These are phyloP conservation scores for Cyprinodon tularosa DNA, from an alignment of 2,113 vertebrate species.

Conservation along the genomic window DNA sequence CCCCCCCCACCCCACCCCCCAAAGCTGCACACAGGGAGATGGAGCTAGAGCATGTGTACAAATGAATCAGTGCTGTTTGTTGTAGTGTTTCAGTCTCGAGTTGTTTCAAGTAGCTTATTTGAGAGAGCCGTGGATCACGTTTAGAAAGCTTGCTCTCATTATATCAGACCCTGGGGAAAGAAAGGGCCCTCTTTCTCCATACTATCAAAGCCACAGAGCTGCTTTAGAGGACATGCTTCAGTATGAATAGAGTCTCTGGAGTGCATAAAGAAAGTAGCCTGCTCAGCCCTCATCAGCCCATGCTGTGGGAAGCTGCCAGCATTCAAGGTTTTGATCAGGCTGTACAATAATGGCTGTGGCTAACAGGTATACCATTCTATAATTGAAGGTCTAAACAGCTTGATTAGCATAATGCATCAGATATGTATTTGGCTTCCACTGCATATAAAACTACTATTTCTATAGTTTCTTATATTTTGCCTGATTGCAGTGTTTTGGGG, in stretches of 20 bases:
- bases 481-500: conserved; percentile 38
- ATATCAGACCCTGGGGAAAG: conserved; percentile 77
- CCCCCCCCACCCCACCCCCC: neutral
- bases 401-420: conserved; percentile 76
- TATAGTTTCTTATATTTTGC: conserved; percentile 17
- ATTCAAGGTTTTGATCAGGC: conserved; percentile 76
- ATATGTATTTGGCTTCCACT: conserved; percentile 60
- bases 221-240: conserved; percentile 73
- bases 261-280: conserved; percentile 67
- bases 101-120: conserved; percentile 68
- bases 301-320: conserved; percentile 69
- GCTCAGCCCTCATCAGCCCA: conserved; percentile 70
- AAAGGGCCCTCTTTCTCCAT: conserved; percentile 62
- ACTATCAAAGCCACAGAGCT: conserved; percentile 74
- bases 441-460: conserved; percentile 27
- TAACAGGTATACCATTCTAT: conserved; percentile 71
- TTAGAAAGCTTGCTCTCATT: conserved; percentile 77
- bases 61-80: conserved; percentile 67
- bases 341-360: conserved; percentile 58
- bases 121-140: conserved; percentile 71
- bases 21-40: conserved; percentile 6
- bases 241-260: conserved; percentile 64
- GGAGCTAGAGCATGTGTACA: conserved; percentile 47
- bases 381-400: conserved; percentile 66
- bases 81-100: conserved; percentile 60